Conservation (phyloP, 2,888 invertebrate genomes). For the Sarcophaga carnaria region DNA sequence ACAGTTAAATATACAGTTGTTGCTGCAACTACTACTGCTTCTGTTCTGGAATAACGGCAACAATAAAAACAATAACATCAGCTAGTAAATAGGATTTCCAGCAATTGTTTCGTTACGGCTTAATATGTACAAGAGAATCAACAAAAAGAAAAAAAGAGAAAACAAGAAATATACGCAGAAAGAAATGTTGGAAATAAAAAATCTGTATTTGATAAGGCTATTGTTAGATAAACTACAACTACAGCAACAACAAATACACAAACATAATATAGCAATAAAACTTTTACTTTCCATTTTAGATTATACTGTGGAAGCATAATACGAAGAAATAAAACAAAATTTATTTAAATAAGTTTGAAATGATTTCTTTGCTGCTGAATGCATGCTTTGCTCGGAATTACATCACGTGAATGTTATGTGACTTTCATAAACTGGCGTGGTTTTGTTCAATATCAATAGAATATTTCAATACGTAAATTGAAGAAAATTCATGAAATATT, state of each 20-base stretch:
- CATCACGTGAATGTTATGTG: too few species aligned
- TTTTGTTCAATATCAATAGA: too few species aligned
- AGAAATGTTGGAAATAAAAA: conserved; percentile 29
- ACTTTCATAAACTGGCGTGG: too few species aligned
- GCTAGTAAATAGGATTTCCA: conserved; percentile 46
- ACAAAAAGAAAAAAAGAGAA: not conserved
- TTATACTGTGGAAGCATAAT: too few species aligned
- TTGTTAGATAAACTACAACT: conserved; percentile 35
- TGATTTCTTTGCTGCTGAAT: not conserved
- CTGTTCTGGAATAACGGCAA: too few species aligned
- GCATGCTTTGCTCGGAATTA: too few species aligned
- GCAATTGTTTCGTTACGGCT: conserved; percentile 50
- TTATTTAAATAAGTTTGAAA: conserved; percentile 1
- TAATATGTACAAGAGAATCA: conserved; percentile 14
- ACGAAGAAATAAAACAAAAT: not conserved
- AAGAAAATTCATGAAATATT: too few species aligned
- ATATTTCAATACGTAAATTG: too few species aligned
- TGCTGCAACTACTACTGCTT: conserved; percentile 41
- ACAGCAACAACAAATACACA: conserved; percentile 37
- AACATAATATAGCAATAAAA: conserved; percentile 34
- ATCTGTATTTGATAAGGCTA: conserved; percentile 50
- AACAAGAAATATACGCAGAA: not conserved
- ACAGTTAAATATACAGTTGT: conserved; percentile 59
- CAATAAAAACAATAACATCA: conserved; percentile 15
- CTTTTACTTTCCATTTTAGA: conserved; percentile 53